A percentile compares a stretch with the other conserved stretches of the same genome.
phyloP scores from a whole-genome alignment of 1,140 invertebrate genomes.

The Bombus terrestris region DNA sequence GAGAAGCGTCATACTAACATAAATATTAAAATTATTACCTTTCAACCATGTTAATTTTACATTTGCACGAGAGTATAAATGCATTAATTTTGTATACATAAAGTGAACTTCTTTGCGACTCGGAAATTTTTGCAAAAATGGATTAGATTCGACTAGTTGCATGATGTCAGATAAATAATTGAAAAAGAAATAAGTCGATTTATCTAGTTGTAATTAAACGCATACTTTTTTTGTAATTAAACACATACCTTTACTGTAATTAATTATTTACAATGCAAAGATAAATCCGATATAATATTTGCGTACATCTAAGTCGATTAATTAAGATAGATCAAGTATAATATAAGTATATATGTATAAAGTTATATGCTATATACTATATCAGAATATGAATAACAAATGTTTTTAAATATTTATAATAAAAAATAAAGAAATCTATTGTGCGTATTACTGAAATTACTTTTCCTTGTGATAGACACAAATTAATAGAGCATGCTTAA shows the following conservation, averaged over 20 bases:
- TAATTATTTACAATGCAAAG: constrained; percentile 48
- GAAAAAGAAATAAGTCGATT: constrained; percentile 42
- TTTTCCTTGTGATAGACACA: background rate
- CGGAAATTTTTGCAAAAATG: background rate
- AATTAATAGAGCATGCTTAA: background rate
- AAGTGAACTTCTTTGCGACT: constrained; percentile 22
- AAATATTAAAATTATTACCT: constrained; percentile 11
- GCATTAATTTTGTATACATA: constrained; percentile 47
- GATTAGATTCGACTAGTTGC: constrained; percentile 27
- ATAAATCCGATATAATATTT: constrained; percentile 55
- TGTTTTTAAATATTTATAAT: constrained; percentile 80
- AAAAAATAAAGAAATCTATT: constrained; percentile 73
- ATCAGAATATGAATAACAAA: constrained; percentile 62
- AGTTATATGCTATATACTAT: constrained; percentile 57
- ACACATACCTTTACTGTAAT: constrained; percentile 51
- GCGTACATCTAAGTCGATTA: constrained; percentile 50
- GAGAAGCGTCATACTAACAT: background rate
- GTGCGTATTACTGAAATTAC: constrained; percentile 30
- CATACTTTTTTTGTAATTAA: constrained; percentile 48
- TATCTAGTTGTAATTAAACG: constrained; percentile 56
- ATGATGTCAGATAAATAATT: constrained; percentile 13
- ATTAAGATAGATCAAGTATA: constrained; percentile 58
- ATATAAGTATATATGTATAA: constrained; percentile 67
- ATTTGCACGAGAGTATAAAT: constrained; percentile 33
- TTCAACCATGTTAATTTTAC: constrained; percentile 19